Percentiles rank a stretch among this genome's conserved stretches.
Evolutionary conservation across 2,113 vertebrate species (phyloP).

Genomic region (Gobiocypris rarus): DNA sequence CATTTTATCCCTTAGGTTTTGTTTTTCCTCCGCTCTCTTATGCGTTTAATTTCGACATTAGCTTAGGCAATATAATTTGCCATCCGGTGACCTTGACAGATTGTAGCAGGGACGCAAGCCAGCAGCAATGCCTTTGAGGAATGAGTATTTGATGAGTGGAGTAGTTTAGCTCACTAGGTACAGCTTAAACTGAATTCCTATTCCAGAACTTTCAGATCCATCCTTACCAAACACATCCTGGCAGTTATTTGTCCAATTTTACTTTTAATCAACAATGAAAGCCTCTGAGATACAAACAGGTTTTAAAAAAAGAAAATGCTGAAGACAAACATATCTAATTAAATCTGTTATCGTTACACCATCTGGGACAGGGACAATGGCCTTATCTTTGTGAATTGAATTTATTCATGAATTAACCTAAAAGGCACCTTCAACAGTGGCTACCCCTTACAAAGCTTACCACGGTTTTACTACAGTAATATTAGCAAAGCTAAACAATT

Average conservation of each 20-base stretch:
- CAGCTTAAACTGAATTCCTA: constrained; percentile 1
- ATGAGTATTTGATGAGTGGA: constrained; percentile 38
- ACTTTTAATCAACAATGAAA: constrained; percentile 1
- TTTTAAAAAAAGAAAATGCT: neutral
- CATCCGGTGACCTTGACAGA: constrained; percentile 48
- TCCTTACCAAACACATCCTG: neutral
- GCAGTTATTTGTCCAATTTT: constrained; percentile 15
- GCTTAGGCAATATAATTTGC: constrained; percentile 59
- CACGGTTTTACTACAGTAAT: neutral
- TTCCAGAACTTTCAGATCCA: neutral
- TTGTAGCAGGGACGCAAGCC: neutral
- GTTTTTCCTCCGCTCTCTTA: constrained; percentile 25
- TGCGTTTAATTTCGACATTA: constrained; percentile 57
- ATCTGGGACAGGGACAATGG: neutral
- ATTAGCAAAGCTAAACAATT: too few relatives aligned
- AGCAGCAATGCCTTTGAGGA: constrained; percentile 45
- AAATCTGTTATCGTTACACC: constrained; percentile 17
- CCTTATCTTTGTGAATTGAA: neutral
- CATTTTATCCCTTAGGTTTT: constrained; percentile 63
- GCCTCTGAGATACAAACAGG: neutral
- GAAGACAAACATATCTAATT: constrained; percentile 16
- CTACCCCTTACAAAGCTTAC: neutral
- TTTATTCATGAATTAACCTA: neutral
- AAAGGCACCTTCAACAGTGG: neutral
- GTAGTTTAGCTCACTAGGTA: constrained; percentile 16